Evolutionary conservation across 2,113 vertebrate genomes (phyloP).

Genomic region (Tympanuchus pallidicinctus): DNA sequence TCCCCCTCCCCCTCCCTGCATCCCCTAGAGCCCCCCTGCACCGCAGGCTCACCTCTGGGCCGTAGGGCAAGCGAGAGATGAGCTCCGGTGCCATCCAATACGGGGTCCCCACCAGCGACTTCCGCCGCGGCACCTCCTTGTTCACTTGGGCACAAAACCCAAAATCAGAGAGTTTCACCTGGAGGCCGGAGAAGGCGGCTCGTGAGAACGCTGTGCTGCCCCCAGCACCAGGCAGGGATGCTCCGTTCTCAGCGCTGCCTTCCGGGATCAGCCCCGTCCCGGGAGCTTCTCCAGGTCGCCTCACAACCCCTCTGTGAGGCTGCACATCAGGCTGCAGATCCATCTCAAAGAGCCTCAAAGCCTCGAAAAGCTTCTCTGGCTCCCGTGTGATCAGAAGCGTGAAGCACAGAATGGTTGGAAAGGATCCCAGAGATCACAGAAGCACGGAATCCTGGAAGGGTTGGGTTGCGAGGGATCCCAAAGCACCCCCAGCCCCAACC

Average conservation of each 20-base stretch:
- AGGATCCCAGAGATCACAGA: too few relatives aligned
- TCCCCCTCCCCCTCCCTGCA: not conserved
- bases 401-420: too few relatives aligned
- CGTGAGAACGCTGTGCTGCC: not conserved
- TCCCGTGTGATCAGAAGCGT: not conserved
- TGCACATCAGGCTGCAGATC: not conserved
- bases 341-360: not conserved
- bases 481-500: too few relatives aligned
- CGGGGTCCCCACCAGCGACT: slow-evolving; percentile 90
- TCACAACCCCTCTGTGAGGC: too few relatives aligned
- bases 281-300: too few relatives aligned
- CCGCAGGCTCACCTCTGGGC: slow-evolving; percentile 82
- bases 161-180: slow-evolving; percentile 97
- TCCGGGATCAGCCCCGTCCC: too few relatives aligned
- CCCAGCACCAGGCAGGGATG: not conserved
- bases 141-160: slow-evolving; percentile 95
- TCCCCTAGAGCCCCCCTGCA: too few relatives aligned
- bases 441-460: too few relatives aligned
- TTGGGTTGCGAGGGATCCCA: too few relatives aligned
- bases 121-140: slow-evolving; percentile 89
- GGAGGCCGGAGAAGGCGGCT: not conserved
- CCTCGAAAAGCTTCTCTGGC: not conserved
- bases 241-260: too few relatives aligned
- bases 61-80: slow-evolving; percentile 90
- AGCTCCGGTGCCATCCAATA: slow-evolving; percentile 97